Conservation (phyloP, 2,113 vertebrate genomes). For the Nasalis larvatus region DNA sequence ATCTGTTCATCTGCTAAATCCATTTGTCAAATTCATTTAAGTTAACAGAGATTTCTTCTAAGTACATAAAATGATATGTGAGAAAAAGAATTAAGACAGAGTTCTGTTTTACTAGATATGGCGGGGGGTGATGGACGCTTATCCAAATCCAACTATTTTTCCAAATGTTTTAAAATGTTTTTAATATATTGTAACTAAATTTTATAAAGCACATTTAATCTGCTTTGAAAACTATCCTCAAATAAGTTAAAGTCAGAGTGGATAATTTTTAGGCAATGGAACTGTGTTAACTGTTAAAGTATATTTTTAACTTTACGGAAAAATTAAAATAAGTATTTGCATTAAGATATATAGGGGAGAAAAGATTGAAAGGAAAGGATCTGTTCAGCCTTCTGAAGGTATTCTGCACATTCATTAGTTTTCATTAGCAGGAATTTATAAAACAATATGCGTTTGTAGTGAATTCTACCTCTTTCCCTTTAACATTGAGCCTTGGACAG, state of each 20-base stretch:
- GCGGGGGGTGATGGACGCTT: neutral
- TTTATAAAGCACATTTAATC: neutral
- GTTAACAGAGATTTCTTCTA: conserved; percentile 62
- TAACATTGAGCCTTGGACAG: neutral
- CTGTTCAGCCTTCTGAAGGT: neutral
- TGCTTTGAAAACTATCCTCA: neutral
- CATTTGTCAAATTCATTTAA: conserved; percentile 76
- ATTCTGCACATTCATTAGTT: neutral
- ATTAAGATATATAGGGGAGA: neutral
- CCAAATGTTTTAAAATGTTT: conserved; percentile 44
- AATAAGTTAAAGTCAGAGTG: neutral
- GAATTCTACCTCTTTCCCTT: neutral
- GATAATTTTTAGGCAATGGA: neutral
- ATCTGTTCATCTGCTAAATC: conserved; percentile 76
- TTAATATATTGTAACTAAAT: conserved; percentile 10
- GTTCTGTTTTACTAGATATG: conserved; percentile 26
- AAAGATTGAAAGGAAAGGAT: neutral
- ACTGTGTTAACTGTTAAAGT: neutral
- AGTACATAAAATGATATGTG: conserved; percentile 48
- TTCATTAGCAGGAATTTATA: neutral
- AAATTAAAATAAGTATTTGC: neutral
- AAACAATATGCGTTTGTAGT: neutral
- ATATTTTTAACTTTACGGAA: neutral
- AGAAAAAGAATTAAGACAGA: conserved; percentile 59
- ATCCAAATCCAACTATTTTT: neutral